phyloP scores from a whole-genome alignment of 2,797 vertebrate species.

The Chanos chanos region DNA sequence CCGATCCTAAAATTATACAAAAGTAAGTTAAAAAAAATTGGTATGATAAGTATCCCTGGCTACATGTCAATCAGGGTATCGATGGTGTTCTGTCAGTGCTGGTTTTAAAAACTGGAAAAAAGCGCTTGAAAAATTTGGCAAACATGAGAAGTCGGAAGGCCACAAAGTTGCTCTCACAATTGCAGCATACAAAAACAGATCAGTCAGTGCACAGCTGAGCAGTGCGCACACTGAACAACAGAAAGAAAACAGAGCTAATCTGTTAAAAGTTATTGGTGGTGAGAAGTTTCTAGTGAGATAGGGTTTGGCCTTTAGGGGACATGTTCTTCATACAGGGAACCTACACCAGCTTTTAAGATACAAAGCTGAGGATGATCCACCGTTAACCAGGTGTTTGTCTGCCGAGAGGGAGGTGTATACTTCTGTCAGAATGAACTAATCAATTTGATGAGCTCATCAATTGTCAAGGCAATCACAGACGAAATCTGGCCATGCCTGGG shows the following conservation, averaged over 20 bases:
- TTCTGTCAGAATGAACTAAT: too few relatives aligned
- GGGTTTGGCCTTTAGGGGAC: conserved; percentile 19
- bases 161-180: conserved; percentile 23
- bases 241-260: conserved; percentile 6
- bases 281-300: conserved; percentile 6
- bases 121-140: neutral
- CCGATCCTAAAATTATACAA: neutral
- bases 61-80: conserved; percentile 1
- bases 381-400: conserved; percentile 14
- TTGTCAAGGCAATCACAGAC: too few relatives aligned
- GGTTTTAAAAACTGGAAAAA: conserved; percentile 10
- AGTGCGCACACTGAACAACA: conserved; percentile 9
- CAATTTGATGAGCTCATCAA: too few relatives aligned
- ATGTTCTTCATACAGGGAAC: conserved; percentile 10
- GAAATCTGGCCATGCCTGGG: too few relatives aligned
- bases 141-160: conserved; percentile 1
- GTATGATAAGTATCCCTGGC: conserved; percentile 9
- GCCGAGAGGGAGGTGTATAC: too few relatives aligned
- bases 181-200: neutral
- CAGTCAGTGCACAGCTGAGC: conserved; percentile 11
- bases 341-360: conserved; percentile 6
- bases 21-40: conserved; percentile 14
- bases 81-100: conserved; percentile 12
- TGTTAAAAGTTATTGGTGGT: conserved; percentile 8
- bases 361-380: conserved; percentile 8